phyloP scores from a whole-genome alignment of 2,888 invertebrate genomes.

The Stenolophus ochropezus region DNA sequence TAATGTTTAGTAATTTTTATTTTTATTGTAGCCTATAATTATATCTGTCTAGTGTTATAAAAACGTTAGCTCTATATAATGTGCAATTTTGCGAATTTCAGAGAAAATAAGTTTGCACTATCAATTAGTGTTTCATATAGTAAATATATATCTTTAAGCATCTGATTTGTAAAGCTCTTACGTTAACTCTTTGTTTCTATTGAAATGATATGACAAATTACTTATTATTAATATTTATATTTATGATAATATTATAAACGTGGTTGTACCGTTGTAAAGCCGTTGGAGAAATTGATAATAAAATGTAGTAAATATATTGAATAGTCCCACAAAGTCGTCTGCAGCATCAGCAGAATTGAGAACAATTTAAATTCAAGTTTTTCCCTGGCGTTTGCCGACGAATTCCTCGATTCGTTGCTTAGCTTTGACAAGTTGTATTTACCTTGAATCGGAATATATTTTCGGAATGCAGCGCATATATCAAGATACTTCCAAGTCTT shows the following conservation, averaged over 20 bases:
- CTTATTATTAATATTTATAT: no score
- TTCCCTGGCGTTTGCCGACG: background rate
- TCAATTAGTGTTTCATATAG: no score
- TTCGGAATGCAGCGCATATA: slow-evolving; percentile 28
- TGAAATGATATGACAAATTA: no score
- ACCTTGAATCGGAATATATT: slow-evolving; percentile 34
- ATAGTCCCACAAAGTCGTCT: background rate
- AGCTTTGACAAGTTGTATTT: slow-evolving; percentile 42
- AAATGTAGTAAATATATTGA: slow-evolving; percentile 30
- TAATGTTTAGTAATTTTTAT: no score
- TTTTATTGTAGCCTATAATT: no score
- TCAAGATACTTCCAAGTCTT: slow-evolving; percentile 35
- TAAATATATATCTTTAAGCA: no score
- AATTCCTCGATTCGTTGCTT: background rate
- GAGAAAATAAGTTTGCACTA: no score
- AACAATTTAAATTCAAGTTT: slow-evolving; percentile 35
- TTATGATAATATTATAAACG: background rate
- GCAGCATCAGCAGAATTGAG: slow-evolving; percentile 17
- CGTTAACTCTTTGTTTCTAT: no score
- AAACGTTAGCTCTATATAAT: no score
- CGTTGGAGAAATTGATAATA: background rate
- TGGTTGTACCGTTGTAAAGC: background rate
- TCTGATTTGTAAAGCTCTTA: no score
- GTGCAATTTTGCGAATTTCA: no score
- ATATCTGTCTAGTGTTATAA: no score